Percentiles rank a stretch among this genome's conserved stretches.
Conservation (phyloP, 1,140 invertebrate genomes). For the Drosophila yakuba region DNA sequence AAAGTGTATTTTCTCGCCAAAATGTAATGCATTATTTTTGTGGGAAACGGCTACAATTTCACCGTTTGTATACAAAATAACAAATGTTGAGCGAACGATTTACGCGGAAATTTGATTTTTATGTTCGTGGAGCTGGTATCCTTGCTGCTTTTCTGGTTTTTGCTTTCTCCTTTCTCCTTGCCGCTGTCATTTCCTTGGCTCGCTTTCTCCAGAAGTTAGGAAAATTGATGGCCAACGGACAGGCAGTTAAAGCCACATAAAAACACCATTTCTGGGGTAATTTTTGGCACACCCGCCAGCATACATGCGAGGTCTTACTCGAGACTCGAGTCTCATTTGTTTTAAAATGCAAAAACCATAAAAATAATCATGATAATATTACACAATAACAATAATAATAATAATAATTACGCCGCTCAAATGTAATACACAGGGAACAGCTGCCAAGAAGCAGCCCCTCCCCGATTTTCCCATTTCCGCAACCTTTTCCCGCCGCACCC, state of each 20-base stretch:
- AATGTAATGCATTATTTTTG: not conserved
- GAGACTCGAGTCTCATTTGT: constrained; percentile 39
- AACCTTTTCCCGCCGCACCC: not conserved
- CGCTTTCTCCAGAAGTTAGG: constrained; percentile 43
- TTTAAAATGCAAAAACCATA: constrained; percentile 78
- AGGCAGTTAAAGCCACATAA: constrained; percentile 68
- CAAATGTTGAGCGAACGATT: constrained; percentile 69
- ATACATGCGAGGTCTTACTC: constrained; percentile 1
- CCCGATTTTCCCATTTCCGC: not conserved
- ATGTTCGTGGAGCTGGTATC: constrained; percentile 46
- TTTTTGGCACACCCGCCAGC: constrained; percentile 39
- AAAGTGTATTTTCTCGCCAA: not conserved
- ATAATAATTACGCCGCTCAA: constrained; percentile 35
- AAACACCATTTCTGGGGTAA: constrained; percentile 61
- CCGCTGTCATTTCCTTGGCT: not conserved
- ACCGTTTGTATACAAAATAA: constrained; percentile 12
- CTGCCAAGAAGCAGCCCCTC: constrained; percentile 39
- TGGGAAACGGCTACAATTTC: not conserved
- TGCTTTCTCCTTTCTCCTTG: not conserved
- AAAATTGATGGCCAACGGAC: constrained; percentile 71
- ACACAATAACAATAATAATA: constrained; percentile 53
- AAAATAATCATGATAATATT: constrained; percentile 71
- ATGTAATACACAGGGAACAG: constrained; percentile 41
- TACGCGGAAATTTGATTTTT: constrained; percentile 78
- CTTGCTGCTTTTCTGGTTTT: not conserved